Evolutionary conservation across 2,888 invertebrate genomes (phyloP), one percentile per base, ranked within the genome.

Genomic region (Argynnis bischoffii): DNA sequence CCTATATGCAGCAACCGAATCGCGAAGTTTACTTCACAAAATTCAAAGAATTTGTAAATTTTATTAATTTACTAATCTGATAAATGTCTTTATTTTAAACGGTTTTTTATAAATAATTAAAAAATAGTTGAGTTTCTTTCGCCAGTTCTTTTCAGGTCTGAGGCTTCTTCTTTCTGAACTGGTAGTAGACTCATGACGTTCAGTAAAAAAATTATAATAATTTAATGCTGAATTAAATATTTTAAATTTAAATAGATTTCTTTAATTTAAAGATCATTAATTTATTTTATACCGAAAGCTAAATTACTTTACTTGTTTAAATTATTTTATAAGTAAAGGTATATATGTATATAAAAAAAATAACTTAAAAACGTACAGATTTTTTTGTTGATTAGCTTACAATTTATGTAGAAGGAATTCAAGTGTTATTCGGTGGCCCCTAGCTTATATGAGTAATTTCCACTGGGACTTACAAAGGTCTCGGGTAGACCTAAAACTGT

Each of bases 401-500:
- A 51, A 18, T 35, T 61, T 51, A 1, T 15, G 13, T 8, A 26
- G 13, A 14, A 47, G 13, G 48, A 26, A 13, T 35, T 15, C 3
- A 50, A 41, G 35, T 14, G 11, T 11, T 48, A 53, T 18, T 18
- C 57, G 53, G 60, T 76, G 75, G 77, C 73, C 75, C 72, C 73
- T 69, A 50, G 80, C 80, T 83, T 82, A 81, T 76, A 78, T 80
- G 81, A 80, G 80, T 87, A 85, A 87, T 86, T 88, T 86, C 88
- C 87, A 86, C 85, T 83, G 86, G 87, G 88, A 87, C 79, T 76
- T 77, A 77, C 81, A 85, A 86, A 81, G 81, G 83, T 83, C 85
- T 86, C 86, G 86, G 80, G 72, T 78, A 83, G 89, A 90, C 88
- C 90, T 81, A 89, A 90, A 91, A 90, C 87, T 79, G 87, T 81